Evolutionary conservation across 92 coral and sea anemone species (phyloP).

Genomic region (Epizoanthus ramosus): DNA sequence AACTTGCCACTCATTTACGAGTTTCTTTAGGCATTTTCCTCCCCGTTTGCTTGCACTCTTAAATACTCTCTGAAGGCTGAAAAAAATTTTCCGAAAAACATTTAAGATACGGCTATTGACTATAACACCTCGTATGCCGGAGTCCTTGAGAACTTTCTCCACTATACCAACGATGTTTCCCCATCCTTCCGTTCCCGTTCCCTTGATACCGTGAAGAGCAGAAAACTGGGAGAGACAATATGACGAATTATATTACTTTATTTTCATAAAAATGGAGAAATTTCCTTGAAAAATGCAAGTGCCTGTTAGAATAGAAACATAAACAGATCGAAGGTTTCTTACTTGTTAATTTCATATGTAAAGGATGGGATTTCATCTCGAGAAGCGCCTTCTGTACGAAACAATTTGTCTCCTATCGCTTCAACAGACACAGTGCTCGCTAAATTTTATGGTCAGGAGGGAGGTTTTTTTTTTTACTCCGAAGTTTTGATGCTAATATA

Average conservation of each 20-base stretch:
- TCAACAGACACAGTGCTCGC: conserved; percentile 22
- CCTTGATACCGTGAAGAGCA: not conserved
- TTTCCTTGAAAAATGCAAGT: not conserved
- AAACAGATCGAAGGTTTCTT: not conserved
- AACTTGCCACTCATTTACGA: conserved; percentile 2
- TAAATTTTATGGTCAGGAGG: too few species aligned
- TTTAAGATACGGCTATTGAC: conserved; percentile 42
- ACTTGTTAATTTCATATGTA: conserved; percentile 8
- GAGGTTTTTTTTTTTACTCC: too few species aligned
- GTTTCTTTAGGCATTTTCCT: not conserved
- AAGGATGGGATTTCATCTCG: conserved; percentile 17
- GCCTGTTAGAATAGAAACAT: not conserved
- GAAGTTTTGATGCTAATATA: too few species aligned
- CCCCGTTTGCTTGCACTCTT: conserved; percentile 20
- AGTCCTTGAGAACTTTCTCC: conserved; percentile 32
- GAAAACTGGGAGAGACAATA: not conserved
- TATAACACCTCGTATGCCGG: conserved; percentile 35
- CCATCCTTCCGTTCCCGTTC: not conserved
- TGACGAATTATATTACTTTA: not conserved
- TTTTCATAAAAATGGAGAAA: not conserved
- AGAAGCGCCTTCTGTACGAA: conserved; percentile 6
- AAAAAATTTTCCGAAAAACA: conserved; percentile 33
- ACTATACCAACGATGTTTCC: conserved; percentile 5
- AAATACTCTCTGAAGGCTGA: not conserved
- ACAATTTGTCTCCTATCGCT: conserved; percentile 18